A percentile compares a stretch with the other conserved stretches of the same genome.
Conservation (phyloP, 2,888 invertebrate species). For the Brachylomia viminalis region DNA sequence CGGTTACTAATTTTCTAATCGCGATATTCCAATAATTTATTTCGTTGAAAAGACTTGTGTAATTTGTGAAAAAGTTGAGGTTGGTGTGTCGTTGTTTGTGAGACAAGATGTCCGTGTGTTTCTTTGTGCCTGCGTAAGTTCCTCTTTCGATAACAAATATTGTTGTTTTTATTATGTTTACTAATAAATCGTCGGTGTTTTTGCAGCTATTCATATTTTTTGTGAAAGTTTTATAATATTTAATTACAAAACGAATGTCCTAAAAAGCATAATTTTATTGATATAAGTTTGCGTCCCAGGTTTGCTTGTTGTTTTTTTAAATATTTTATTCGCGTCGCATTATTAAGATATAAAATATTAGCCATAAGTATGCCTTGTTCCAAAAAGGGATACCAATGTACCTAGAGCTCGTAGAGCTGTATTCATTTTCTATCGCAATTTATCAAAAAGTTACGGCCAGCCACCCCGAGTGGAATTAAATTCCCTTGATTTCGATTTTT, state of each 20-base stretch:
- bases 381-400: neutral
- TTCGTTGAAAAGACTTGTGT: conserved; percentile 66
- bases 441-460: neutral
- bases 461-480: neutral
- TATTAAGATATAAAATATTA: neutral
- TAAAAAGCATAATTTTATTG: neutral
- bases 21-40: conserved; percentile 74
- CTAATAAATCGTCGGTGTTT: neutral
- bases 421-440: neutral
- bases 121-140: conserved; percentile 94
- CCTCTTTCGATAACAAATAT: conserved; percentile 67
- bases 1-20: conserved; percentile 79
- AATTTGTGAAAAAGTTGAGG: conserved; percentile 71
- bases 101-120: conserved; percentile 92
- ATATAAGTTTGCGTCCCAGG: conserved; percentile 5
- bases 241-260: neutral
- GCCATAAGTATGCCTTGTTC: no score
- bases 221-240: conserved; percentile 9
- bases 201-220: conserved; percentile 14
- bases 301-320: conserved; percentile 31
- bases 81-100: conserved; percentile 71
- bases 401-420: neutral
- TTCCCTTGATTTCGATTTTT: neutral
- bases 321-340: neutral
- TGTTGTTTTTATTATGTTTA: conserved; percentile 5